These are phyloP conservation scores for Enteromius thamalakanensis DNA, from an alignment of 2,797 vertebrate genomes.

Conservation along the genomic window DNA sequence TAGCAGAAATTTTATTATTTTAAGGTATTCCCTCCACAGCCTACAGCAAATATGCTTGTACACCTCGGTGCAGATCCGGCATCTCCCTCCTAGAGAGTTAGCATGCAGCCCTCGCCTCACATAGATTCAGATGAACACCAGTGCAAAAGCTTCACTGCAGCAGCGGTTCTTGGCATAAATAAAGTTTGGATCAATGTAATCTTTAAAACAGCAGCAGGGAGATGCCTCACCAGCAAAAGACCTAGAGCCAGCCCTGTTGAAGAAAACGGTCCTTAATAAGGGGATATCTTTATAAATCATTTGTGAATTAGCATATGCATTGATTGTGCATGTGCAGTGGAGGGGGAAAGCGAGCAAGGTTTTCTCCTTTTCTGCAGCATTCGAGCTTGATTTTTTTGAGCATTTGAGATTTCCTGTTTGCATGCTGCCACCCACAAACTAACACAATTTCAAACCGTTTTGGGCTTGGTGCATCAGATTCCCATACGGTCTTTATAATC, in stretches of 20 bases:
- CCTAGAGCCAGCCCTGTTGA: background rate
- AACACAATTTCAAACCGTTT: constrained; percentile 32
- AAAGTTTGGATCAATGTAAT: constrained; percentile 54
- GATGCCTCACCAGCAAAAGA: constrained; percentile 40
- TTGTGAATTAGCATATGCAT: background rate
- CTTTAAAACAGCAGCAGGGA: constrained; percentile 51
- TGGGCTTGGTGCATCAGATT: constrained; percentile 21
- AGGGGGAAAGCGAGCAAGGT: background rate
- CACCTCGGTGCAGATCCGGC: constrained; percentile 18
- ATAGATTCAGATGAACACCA: constrained; percentile 8
- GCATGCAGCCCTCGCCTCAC: background rate
- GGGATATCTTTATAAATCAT: background rate
- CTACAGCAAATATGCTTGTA: constrained; percentile 5
- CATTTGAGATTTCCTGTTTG: constrained; percentile 22
- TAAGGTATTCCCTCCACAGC: constrained; percentile 1
- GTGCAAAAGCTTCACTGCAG: constrained; percentile 39
- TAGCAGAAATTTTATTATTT: background rate
- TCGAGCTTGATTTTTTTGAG: too few species aligned
- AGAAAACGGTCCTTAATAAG: background rate
- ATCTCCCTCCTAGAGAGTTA: background rate
- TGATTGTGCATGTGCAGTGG: background rate
- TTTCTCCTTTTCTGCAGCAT: background rate
- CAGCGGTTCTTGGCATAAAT: constrained; percentile 21
- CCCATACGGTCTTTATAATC: constrained; percentile 18
- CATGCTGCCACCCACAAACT: constrained; percentile 24